Base-by-base conservation (phyloP, 2,888 invertebrate species). In the Plagodis pulveraria region DNA sequence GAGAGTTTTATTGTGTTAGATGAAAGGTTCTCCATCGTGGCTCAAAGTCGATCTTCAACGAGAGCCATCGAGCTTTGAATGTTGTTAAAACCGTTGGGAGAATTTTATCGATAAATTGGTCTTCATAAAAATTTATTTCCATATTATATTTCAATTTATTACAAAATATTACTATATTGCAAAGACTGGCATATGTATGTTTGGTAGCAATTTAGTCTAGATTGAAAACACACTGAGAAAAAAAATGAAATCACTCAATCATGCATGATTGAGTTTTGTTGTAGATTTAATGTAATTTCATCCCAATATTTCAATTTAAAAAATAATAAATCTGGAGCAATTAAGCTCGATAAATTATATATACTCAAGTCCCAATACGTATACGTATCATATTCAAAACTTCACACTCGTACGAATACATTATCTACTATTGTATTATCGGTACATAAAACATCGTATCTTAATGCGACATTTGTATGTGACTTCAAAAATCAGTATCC, bases 21-120 rank as follows among this genome's bases (percentile, higher is more conserved):
- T 41, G 50, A 59, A 50, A 54, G 45, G 10, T 35, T 50, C 48
- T 42, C 48, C 9, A 59, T 55, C 51, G 49, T 34, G 51, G 34
- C 8, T 61, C 51, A 63, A 58, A 59, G 65, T 69, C 53, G 57
- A 54, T 63, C 58, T 59, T 57, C 60, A 61, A 62, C 62, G 50
- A 47, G 59, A 46, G 62, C 62, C 63, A 57, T 62, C 67, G 66
- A 69, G 71, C 71, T 64, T 38, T 44, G 58, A 50, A 68, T 69
- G 60, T 67, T 72, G 58, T 70, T 63, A 48, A 48, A 47, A 36
- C 22, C 12, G 47, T 47, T 22, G 10, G 38, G 36, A 44, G 62
- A 61, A 63, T 69, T 66, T 65, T 64, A 62, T 65, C 63, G 65
- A 56, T 58, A 62, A 65, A 68, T 65, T 70, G 67, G n/a, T 22